Conservation (phyloP, 2,888 invertebrate species). For the Lasioglossum figueresi region DNA sequence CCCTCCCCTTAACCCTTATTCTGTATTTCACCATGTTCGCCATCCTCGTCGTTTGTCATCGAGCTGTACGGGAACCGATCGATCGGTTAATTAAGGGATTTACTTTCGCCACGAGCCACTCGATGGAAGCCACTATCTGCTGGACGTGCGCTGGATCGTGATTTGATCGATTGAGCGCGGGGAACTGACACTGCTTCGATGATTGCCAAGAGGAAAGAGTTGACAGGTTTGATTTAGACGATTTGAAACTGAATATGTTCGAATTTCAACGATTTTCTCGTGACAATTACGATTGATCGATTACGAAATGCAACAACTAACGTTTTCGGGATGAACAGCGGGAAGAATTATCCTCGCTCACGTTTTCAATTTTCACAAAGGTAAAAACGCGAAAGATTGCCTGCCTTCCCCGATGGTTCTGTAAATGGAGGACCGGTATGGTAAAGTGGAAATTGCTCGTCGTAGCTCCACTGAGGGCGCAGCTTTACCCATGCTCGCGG, state of each 20-base stretch:
- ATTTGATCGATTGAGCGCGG: constrained; percentile 1
- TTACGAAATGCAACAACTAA: background rate
- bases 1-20: background rate
- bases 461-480: background rate
- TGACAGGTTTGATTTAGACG: background rate
- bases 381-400: background rate
- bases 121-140: constrained; percentile 19
- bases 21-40: background rate
- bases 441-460: background rate
- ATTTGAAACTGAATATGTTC: background rate
- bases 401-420: too few species aligned
- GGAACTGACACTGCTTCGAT: background rate
- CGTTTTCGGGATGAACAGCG: too few species aligned
- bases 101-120: constrained; percentile 58
- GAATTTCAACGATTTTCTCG: too few species aligned
- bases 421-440: background rate
- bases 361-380: background rate
- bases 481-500: background rate
- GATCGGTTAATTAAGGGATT: constrained; percentile 51
- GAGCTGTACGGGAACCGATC: constrained; percentile 27
- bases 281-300: too few species aligned
- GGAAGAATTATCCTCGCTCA: background rate
- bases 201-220: background rate
- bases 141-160: constrained; percentile 47
- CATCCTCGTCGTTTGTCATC: background rate